Conservation (phyloP, 2,797 vertebrate genomes). For the Megalops cyprinoides region DNA sequence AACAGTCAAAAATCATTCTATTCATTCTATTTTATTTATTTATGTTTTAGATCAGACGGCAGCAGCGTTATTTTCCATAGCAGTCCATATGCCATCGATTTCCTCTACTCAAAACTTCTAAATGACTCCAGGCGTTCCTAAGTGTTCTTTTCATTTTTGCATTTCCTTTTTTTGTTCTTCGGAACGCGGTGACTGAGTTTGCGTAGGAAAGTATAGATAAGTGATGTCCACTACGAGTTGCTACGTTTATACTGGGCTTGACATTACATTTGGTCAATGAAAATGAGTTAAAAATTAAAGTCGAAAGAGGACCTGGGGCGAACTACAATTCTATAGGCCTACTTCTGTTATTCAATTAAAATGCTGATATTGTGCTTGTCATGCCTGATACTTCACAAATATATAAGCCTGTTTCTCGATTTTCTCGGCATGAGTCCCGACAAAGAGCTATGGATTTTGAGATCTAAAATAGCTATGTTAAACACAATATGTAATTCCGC, state of each 20-base stretch:
- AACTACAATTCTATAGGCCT: slow-evolving; percentile 36
- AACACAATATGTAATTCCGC: slow-evolving; percentile 60
- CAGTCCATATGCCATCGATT: not conserved
- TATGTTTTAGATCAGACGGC: not conserved
- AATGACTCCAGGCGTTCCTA: slow-evolving; percentile 78
- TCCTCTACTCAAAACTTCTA: slow-evolving; percentile 35
- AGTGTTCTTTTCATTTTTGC: slow-evolving; percentile 70
- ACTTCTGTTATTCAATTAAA: slow-evolving; percentile 26
- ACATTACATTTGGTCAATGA: slow-evolving; percentile 75
- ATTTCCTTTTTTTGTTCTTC: slow-evolving; percentile 30
- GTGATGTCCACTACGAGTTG: slow-evolving; percentile 35
- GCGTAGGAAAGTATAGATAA: slow-evolving; percentile 50
- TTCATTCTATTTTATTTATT: slow-evolving; percentile 51
- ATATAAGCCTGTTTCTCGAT: not conserved
- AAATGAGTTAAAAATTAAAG: slow-evolving; percentile 49
- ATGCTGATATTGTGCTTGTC: not conserved
- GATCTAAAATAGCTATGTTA: slow-evolving; percentile 21
- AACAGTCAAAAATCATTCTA: slow-evolving; percentile 72
- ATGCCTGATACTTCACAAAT: not conserved
- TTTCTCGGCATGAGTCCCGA: slow-evolving; percentile 2
- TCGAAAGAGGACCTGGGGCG: slow-evolving; percentile 48
- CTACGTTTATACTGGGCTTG: slow-evolving; percentile 65
- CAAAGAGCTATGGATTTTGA: slow-evolving; percentile 6
- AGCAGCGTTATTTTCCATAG: slow-evolving; percentile 24
- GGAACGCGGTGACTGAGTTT: slow-evolving; percentile 28